These are phyloP conservation scores for Ennomos fuscantarius DNA, from an alignment of 2,888 invertebrate species.

Conservation along the genomic window DNA sequence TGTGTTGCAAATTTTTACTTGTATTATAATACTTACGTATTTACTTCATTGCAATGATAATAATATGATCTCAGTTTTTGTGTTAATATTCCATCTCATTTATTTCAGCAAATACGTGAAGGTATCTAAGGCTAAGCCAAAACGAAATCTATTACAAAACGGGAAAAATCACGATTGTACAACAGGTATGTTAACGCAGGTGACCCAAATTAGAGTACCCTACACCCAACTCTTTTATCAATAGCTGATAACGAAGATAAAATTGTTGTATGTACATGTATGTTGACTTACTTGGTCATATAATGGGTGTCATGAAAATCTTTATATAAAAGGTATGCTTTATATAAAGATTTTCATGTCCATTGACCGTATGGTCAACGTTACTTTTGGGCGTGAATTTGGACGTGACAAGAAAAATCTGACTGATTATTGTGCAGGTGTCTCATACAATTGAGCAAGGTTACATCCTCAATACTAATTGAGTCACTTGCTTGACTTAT, in stretches of 20 bases:
- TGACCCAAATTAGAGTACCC: constrained; percentile 76
- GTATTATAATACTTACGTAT: too few species aligned
- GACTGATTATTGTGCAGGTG: constrained; percentile 56
- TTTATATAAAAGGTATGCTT: constrained; percentile 1
- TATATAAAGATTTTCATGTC: too few species aligned
- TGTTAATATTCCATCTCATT: background rate
- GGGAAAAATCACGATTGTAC: constrained; percentile 36
- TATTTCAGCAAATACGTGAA: constrained; percentile 9
- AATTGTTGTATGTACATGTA: constrained; percentile 62
- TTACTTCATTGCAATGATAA: too few species aligned
- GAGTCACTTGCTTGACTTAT: constrained; percentile 23
- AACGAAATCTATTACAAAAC: constrained; percentile 4
- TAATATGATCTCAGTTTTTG: background rate
- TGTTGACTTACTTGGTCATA: constrained; percentile 49
- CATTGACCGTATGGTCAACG: too few species aligned
- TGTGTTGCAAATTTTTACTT: too few species aligned
- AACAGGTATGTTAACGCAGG: constrained; percentile 55
- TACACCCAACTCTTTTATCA: constrained; percentile 71
- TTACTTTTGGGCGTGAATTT: constrained; percentile 36
- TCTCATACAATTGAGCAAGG: constrained; percentile 36
- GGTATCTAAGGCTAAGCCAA: background rate
- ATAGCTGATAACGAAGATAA: constrained; percentile 78
- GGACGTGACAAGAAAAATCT: constrained; percentile 58
- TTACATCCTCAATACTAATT: constrained; percentile 11
- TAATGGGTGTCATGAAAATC: constrained; percentile 24